These are phyloP conservation scores for Saguinus imperator DNA, from an alignment of 2,113 vertebrate species.

Conservation along the genomic window DNA sequence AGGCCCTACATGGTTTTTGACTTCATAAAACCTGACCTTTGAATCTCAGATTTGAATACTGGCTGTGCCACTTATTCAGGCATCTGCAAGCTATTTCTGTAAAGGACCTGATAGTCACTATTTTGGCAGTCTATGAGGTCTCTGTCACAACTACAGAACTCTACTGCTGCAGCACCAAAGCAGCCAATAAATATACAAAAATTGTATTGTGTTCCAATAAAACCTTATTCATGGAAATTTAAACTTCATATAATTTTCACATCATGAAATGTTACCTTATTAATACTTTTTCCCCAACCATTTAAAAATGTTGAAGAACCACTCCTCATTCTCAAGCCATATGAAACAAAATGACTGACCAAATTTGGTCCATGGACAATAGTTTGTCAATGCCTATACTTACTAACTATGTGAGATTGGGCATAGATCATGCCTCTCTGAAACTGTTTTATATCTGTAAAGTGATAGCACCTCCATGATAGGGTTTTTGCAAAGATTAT, in stretches of 20 bases:
- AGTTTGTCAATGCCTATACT: not conserved
- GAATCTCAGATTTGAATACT: not conserved
- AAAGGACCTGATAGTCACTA: not conserved
- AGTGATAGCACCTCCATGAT: not conserved
- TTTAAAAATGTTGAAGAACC: not conserved
- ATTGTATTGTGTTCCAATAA: not conserved
- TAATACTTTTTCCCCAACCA: not conserved
- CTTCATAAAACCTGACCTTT: not conserved
- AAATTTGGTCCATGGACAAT: not conserved
- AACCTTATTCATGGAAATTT: not conserved
- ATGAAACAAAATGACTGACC: not conserved
- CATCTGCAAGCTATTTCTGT: not conserved
- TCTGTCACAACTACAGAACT: not conserved
- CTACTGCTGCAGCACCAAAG: not conserved
- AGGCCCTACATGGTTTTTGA: not conserved
- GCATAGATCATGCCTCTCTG: not conserved
- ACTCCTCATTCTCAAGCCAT: not conserved
- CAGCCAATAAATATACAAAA: not conserved
- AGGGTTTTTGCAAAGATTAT: not conserved
- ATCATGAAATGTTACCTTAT: not conserved
- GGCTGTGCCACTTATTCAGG: not conserved
- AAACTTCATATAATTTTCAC: not conserved
- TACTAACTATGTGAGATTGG: not conserved
- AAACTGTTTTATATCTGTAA: not conserved
- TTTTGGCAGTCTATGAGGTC: not conserved